Percentiles rank a stretch among this genome's conserved stretches.
These are phyloP conservation scores for Mastomys natalensis DNA, from an alignment of 2,113 vertebrate species.

Conservation along the genomic window DNA sequence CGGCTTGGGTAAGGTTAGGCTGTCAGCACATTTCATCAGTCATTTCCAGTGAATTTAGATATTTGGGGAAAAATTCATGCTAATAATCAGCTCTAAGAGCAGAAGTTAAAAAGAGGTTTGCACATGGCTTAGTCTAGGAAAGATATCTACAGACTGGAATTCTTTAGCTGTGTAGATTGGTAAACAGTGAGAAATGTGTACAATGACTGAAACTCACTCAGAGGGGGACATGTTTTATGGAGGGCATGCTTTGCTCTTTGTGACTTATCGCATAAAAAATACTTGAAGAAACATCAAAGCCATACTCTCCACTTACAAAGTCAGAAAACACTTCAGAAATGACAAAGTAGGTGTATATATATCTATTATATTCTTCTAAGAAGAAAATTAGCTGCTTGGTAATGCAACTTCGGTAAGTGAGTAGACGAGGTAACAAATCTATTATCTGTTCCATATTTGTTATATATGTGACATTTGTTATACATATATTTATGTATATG, in stretches of 20 bases:
- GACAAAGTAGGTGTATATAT: not conserved
- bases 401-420: not conserved
- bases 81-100: slow-evolving; percentile 69
- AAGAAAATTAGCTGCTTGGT: not conserved
- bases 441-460: too few species aligned
- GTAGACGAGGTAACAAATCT: not conserved
- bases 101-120: slow-evolving; percentile 42
- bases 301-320: slow-evolving; percentile 15
- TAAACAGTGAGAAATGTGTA: slow-evolving; percentile 77
- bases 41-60: slow-evolving; percentile 55
- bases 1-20: slow-evolving; percentile 66
- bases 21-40: slow-evolving; percentile 75
- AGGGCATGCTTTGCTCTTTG: slow-evolving; percentile 27
- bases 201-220: slow-evolving; percentile 69
- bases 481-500: not conserved
- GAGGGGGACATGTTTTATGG: slow-evolving; percentile 24
- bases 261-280: slow-evolving; percentile 42
- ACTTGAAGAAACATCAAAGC: slow-evolving; percentile 67
- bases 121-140: slow-evolving; percentile 72
- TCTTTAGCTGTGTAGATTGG: slow-evolving; percentile 69
- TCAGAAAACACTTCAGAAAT: not conserved
- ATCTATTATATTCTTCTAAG: slow-evolving; percentile 46
- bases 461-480: too few species aligned
- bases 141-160: slow-evolving; percentile 78
- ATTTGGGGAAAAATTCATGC: slow-evolving; percentile 61